A percentile compares a stretch with the other conserved stretches of the same genome.
Evolutionary conservation across 2,888 invertebrate genomes (phyloP).

Genomic region (Mesorhabditis spiculigera): DNA sequence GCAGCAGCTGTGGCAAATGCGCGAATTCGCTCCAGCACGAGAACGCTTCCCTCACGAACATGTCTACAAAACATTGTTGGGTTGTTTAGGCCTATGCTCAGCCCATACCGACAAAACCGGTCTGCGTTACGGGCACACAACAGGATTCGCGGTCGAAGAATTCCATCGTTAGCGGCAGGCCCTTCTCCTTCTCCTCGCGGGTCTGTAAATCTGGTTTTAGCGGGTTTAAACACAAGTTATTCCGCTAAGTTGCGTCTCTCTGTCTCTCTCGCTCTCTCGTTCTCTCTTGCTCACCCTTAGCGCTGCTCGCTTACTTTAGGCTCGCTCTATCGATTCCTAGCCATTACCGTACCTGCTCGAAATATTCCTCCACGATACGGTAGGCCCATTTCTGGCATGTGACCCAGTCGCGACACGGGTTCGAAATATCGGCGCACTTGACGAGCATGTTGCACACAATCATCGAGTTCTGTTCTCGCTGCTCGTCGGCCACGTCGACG

Average conservation of each 20-base stretch:
- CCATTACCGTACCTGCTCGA: slow-evolving; percentile 70
- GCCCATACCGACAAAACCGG: slow-evolving; percentile 65
- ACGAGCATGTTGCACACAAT: slow-evolving; percentile 75
- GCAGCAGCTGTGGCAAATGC: slow-evolving; percentile 44
- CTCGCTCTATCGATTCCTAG: not conserved
- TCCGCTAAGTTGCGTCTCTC: slow-evolving; percentile 17
- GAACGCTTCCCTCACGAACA: slow-evolving; percentile 95
- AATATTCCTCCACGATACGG: slow-evolving; percentile 94
- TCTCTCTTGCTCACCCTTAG: not conserved
- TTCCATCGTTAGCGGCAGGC: slow-evolving; percentile 93
- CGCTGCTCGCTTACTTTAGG: not conserved
- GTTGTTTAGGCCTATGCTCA: not conserved
- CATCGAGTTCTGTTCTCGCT: slow-evolving; percentile 51
- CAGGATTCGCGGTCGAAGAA: slow-evolving; percentile 91
- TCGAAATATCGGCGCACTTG: slow-evolving; percentile 85
- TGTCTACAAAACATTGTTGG: slow-evolving; percentile 66
- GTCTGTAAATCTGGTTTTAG: slow-evolving; percentile 67
- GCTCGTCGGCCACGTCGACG: slow-evolving; percentile 34
- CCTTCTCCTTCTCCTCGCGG: slow-evolving; percentile 84
- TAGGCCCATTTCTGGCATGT: slow-evolving; percentile 79
- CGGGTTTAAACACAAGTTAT: not conserved
- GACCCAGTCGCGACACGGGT: slow-evolving; percentile 82
- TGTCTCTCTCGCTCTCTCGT: no score
- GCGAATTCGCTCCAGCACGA: slow-evolving; percentile 80
- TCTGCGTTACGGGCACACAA: slow-evolving; percentile 94